Conservation (phyloP, 2,888 invertebrate genomes). For the Esperia sulphurella region DNA sequence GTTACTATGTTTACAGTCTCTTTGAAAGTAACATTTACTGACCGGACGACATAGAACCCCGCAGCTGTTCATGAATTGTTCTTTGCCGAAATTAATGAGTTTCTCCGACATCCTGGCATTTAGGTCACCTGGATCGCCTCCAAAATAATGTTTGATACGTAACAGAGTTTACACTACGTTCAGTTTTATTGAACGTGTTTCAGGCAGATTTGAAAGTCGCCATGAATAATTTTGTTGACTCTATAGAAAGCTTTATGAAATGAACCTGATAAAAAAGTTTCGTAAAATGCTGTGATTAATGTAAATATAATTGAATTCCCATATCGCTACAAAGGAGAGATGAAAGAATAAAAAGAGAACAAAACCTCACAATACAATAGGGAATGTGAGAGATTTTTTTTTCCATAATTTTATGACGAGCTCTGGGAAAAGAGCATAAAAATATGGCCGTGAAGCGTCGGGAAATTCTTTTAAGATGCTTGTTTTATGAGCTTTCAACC, state of each 20-base stretch:
- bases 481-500: conserved; percentile 10
- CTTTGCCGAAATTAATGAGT: conserved; percentile 41
- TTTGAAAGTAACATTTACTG: too few relatives aligned
- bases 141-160: conserved; percentile 54
- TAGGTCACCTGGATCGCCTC: conserved; percentile 69
- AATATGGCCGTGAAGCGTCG: conserved; percentile 1
- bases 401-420: conserved; percentile 30
- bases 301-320: conserved; percentile 11
- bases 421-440: conserved; percentile 23
- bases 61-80: conserved; percentile 36
- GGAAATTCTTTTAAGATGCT: neutral
- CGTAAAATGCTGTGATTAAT: conserved; percentile 1
- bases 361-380: conserved; percentile 39
- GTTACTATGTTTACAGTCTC: neutral
- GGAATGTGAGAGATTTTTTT: conserved; percentile 37
- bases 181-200: neutral
- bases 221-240: too few relatives aligned
- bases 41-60: too few relatives aligned
- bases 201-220: neutral
- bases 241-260: neutral
- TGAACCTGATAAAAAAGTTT: conserved; percentile 2
- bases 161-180: conserved; percentile 36
- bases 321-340: conserved; percentile 14
- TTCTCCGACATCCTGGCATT: conserved; percentile 47
- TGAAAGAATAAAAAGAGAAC: conserved; percentile 20